phyloP scores from a whole-genome alignment of 2,797 vertebrate species.

The Thunnus albacares region DNA sequence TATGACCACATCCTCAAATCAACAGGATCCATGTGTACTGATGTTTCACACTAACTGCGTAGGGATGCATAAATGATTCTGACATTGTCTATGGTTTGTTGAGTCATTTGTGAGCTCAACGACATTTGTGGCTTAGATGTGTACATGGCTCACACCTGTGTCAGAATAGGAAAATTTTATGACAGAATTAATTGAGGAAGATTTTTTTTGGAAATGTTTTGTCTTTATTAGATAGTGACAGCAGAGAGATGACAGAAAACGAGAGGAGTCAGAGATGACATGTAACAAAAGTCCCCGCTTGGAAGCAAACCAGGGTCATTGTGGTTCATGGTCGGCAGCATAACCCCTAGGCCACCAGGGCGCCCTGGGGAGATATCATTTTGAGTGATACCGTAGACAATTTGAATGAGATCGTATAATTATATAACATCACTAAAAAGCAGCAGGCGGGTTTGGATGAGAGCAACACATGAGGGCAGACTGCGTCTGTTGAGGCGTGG shows the following conservation, averaged over 20 bases:
- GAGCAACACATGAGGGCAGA: slow-evolving; percentile 39
- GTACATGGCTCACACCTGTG: background rate
- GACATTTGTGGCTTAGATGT: slow-evolving; percentile 19
- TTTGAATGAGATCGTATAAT: slow-evolving; percentile 53
- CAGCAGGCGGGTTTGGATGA: slow-evolving; percentile 45
- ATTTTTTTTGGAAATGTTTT: background rate
- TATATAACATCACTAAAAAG: slow-evolving; percentile 53
- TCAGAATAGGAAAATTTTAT: background rate
- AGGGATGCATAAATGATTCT: slow-evolving; percentile 3
- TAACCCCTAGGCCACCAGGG: too few relatives aligned
- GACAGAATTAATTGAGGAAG: background rate
- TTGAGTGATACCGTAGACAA: slow-evolving; percentile 27
- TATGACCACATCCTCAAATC: slow-evolving; percentile 43
- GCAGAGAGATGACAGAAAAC: background rate
- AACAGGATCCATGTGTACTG: background rate
- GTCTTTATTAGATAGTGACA: background rate
- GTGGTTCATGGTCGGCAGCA: too few relatives aligned
- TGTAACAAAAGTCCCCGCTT: too few relatives aligned
- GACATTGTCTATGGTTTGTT: slow-evolving; percentile 5
- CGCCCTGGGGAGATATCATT: slow-evolving; percentile 35
- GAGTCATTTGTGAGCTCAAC: slow-evolving; percentile 29
- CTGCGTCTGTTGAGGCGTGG: slow-evolving; percentile 49
- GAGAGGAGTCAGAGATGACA: background rate
- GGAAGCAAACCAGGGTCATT: too few relatives aligned
- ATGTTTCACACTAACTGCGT: slow-evolving; percentile 32